Conservation (phyloP, 2,113 vertebrate genomes). For the Cavia aperea region DNA sequence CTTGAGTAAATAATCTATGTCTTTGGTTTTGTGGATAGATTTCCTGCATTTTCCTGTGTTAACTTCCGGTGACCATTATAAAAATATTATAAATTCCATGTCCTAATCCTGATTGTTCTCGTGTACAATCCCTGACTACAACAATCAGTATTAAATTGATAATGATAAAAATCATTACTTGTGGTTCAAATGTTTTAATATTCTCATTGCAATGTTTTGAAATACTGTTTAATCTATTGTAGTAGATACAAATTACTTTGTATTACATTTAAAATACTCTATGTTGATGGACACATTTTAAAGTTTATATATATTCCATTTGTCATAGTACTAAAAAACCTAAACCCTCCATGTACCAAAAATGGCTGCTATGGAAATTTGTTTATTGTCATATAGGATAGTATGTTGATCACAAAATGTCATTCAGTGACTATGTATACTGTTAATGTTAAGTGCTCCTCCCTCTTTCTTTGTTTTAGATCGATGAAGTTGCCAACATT, state of each 20-base stretch:
- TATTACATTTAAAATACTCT: slow-evolving; percentile 25
- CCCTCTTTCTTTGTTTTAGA: slow-evolving; percentile 73
- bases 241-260: slow-evolving; percentile 28
- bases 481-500: slow-evolving; percentile 92
- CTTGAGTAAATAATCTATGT: too few species aligned
- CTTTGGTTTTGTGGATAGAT: too few species aligned
- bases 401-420: not conserved
- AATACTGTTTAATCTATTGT: slow-evolving; percentile 11
- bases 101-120: too few species aligned
- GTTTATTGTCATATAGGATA: not conserved
- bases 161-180: slow-evolving; percentile 1
- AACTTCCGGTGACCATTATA: too few species aligned
- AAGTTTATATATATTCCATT: not conserved
- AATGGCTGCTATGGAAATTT: not conserved
- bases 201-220: slow-evolving; percentile 25
- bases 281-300: not conserved
- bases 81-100: too few species aligned
- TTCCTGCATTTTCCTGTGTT: too few species aligned
- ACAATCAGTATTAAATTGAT: not conserved
- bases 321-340: not conserved
- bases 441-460: not conserved
- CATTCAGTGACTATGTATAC: not conserved
- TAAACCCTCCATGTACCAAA: not conserved
- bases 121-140: too few species aligned
- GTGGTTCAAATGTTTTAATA: slow-evolving; percentile 29